Evolutionary conservation across 2,113 vertebrate genomes (phyloP), one percentile per base, ranked within the genome.

Genomic region (Strigops habroptila): DNA sequence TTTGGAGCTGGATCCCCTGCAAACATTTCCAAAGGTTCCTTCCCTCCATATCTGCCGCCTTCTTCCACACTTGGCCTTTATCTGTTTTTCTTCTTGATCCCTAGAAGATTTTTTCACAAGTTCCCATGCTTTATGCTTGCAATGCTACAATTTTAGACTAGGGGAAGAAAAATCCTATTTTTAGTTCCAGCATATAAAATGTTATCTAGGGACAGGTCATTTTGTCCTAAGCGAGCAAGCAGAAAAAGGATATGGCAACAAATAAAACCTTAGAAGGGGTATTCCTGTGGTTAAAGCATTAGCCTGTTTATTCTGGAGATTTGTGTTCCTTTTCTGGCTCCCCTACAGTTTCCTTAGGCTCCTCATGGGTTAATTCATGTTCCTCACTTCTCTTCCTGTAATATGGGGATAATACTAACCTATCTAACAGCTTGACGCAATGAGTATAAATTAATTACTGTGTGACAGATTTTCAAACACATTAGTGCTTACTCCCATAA

Each of bases 191-290:
- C 49, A 76, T 79, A 77, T 83, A 96, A 93, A 90, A 92, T 94
- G 57, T 95, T 95, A 95, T 86, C 96, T 91, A 90, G 91, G n/a
- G 62, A 96, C 93, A 91, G 84, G 77, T 92, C 39, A 94, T 65
- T 88, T 93, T 96, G 86, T 91, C 55, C 37, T 93, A 95, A 93
- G 70, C 96, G 94, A 96, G 91, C 82, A 92, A 95, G 62, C 94
- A 95, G 94, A 93, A 95, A 91, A 95, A 89, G 89, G 44, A 81
- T 91, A 88, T 90, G 87, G 73, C 71, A 88, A 60, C 83, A 94
- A 94, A 95, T 94, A 97, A 92, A 96, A 86, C 60, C 51, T 87
- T 95, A 88, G 88, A 89, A 97, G 94, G 85, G 55, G 77, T 97
- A 91, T 88, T 96, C 90, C 92, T 94, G 73, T 96, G 84, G 79